A percentile compares a stretch with the other conserved stretches of the same genome.
phyloP scores from a whole-genome alignment of 2,113 vertebrate genomes.

The Ibidorhyncha struthersii region DNA sequence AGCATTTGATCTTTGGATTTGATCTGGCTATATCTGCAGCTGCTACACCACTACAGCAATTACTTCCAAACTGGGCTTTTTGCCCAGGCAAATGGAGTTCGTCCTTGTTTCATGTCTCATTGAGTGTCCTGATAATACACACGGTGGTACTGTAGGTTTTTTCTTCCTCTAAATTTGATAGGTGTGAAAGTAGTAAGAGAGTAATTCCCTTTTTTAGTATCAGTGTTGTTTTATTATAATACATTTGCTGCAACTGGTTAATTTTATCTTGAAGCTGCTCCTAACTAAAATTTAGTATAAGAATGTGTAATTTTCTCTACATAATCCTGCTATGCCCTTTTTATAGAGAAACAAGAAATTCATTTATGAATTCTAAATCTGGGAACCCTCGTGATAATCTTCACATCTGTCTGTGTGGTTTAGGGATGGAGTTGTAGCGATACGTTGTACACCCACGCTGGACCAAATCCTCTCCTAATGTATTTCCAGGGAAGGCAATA shows the following conservation, averaged over 20 bases:
- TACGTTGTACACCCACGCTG: background rate
- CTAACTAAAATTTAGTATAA: background rate
- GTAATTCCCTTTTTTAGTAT: background rate
- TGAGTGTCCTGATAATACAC: slow-evolving; percentile 58
- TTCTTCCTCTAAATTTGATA: slow-evolving; percentile 39
- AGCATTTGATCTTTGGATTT: slow-evolving; percentile 77
- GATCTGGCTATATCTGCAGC: slow-evolving; percentile 71
- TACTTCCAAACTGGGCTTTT: slow-evolving; percentile 69
- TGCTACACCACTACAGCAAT: slow-evolving; percentile 64
- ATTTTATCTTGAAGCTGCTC: slow-evolving; percentile 28
- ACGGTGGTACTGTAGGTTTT: background rate
- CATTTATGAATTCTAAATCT: slow-evolving; percentile 35
- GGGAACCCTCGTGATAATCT: background rate
- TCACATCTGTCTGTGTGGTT: slow-evolving; percentile 13
- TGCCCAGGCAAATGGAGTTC: slow-evolving; percentile 74
- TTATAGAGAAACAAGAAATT: background rate
- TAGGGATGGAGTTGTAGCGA: background rate
- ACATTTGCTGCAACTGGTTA: background rate
- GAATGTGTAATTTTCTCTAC: background rate
- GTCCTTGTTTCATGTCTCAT: slow-evolving; percentile 66
- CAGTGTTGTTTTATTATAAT: background rate
- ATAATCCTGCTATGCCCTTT: slow-evolving; percentile 31
- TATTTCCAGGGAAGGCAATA: background rate
- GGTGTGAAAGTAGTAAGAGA: slow-evolving; percentile 19
- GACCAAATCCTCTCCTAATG: background rate